Base-by-base conservation (phyloP, 2,113 vertebrate genomes). In the Serinus canaria region DNA sequence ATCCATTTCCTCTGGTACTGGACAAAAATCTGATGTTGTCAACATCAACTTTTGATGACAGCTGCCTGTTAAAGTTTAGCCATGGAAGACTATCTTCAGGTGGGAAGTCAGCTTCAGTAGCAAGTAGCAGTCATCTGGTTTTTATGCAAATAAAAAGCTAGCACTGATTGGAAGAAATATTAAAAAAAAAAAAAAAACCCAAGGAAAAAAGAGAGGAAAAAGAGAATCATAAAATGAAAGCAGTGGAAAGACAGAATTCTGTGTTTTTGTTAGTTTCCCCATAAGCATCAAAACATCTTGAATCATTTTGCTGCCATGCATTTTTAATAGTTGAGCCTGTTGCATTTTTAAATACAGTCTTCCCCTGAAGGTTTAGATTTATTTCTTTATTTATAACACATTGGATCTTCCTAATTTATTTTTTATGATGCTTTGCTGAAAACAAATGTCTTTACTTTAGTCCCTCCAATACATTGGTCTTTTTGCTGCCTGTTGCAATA, bases 311-410 rank as follows among this genome's bases (percentile, higher is more conserved):
- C 60, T 89, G 64, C 50, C 28, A 58, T 92, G 55, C 44, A 77
- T 95, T 92, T 95, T 94, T 94, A 93, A 93, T 88, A 86, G 58
- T 49, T 77, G 24, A 79, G 47, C 30, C 43, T 92, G 78, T 70
- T 93, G 53, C 77, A 92, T 90, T 94, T 94, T 96, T 86, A 86
- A 95, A 59, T 69, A 46, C 12, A 56, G 56, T 33, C 27, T 66
- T 82, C 18, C 37, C 67, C 68, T 87, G 87, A 89, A 73, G 33
- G 21, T 72, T 73, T 74, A 33, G 16, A 25, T 82, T 81, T 64
- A 56, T 77, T 86, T 89, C 16, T 62, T 87, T 92, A 52, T 67
- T 87, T 30, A 35, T 85, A 85, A 19, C 18, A 70, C 15, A n/a
- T 63, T 67, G 20, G 5, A 41, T 80, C 67, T 80, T 84, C 35